Conservation (phyloP, 92 coral and sea anemone species). For the Epizoanthus rinbou region DNA sequence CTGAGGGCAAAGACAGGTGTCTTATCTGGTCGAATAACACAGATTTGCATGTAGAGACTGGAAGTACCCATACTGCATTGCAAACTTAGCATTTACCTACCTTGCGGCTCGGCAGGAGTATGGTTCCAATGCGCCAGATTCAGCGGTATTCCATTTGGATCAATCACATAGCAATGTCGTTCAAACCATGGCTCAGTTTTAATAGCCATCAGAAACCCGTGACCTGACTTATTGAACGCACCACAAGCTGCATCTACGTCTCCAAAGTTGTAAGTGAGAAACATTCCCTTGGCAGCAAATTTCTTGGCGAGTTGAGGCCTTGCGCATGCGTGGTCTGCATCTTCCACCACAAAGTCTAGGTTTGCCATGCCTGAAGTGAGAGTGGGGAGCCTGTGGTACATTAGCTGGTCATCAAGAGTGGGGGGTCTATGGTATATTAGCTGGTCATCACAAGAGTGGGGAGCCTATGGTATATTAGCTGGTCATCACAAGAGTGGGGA, state of each 20-base stretch:
- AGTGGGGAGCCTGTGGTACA: too few species aligned
- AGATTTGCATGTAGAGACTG: too few species aligned
- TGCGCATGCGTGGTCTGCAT: slow-evolving; percentile 56
- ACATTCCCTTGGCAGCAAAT: slow-evolving; percentile 55
- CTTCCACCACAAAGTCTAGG: slow-evolving; percentile 59
- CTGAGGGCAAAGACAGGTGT: too few species aligned
- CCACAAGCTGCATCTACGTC: slow-evolving; percentile 48
- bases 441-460: too few species aligned
- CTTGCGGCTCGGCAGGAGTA: slow-evolving; percentile 51
- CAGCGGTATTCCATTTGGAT: slow-evolving; percentile 59
- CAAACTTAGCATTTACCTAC: not conserved
- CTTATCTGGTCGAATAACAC: too few species aligned
- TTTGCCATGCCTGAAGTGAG: slow-evolving; percentile 32
- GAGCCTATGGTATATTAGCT: too few species aligned
- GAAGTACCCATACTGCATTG: too few species aligned
- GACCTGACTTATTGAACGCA: slow-evolving; percentile 31
- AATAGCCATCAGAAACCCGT: slow-evolving; percentile 50
- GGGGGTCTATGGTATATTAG: too few species aligned
- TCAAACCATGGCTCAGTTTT: slow-evolving; percentile 56
- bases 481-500: too few species aligned
- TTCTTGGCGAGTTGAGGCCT: slow-evolving; percentile 55
- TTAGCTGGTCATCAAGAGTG: too few species aligned
- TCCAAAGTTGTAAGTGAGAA: slow-evolving; percentile 52
- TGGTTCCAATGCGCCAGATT: slow-evolving; percentile 57
- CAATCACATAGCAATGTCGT: slow-evolving; percentile 56